phyloP scores from a whole-genome alignment of 2,888 invertebrate species.

The Morpho helenor region DNA sequence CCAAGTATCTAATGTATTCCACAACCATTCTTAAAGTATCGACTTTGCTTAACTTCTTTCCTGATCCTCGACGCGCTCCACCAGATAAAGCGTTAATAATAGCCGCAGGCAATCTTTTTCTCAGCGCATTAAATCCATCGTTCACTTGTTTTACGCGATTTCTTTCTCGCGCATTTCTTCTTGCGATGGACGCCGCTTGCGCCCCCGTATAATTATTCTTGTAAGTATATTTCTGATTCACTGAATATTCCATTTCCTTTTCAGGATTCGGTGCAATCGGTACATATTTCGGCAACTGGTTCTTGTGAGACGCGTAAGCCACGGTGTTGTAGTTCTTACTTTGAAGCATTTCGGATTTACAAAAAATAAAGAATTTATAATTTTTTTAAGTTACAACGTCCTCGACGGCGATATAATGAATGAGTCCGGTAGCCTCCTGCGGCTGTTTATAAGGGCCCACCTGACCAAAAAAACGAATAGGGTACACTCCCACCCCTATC shows the following conservation, averaged over 20 bases:
- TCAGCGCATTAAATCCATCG: slow-evolving; percentile 92
- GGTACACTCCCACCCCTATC: slow-evolving; percentile 60
- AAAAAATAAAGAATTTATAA: slow-evolving; percentile 24
- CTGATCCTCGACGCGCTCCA: slow-evolving; percentile 85
- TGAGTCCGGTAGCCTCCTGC: slow-evolving; percentile 49
- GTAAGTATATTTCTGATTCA: slow-evolving; percentile 83
- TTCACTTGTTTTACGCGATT: slow-evolving; percentile 97
- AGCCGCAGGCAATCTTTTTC: slow-evolving; percentile 91
- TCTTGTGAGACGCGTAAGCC: slow-evolving; percentile 37
- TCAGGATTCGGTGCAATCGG: slow-evolving; percentile 78
- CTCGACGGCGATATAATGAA: slow-evolving; percentile 53
- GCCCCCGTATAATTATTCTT: slow-evolving; percentile 78
- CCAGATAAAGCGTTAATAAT: slow-evolving; percentile 84
- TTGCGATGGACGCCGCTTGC: slow-evolving; percentile 90
- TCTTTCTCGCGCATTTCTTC: slow-evolving; percentile 96
- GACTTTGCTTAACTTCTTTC: slow-evolving; percentile 93
- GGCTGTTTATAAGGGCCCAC: slow-evolving; percentile 58
- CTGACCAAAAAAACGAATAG: slow-evolving; percentile 62
- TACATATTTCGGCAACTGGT: slow-evolving; percentile 54
- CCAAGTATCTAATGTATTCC: slow-evolving; percentile 91
- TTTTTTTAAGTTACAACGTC: slow-evolving; percentile 39
- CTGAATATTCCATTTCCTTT: slow-evolving; percentile 53
- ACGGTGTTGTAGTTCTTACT: slow-evolving; percentile 23
- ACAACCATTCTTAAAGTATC: slow-evolving; percentile 94
- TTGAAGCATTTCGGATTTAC: slow-evolving; percentile 29